phyloP scores from a whole-genome alignment of 2,113 vertebrate species.

The Mastomys natalensis region DNA sequence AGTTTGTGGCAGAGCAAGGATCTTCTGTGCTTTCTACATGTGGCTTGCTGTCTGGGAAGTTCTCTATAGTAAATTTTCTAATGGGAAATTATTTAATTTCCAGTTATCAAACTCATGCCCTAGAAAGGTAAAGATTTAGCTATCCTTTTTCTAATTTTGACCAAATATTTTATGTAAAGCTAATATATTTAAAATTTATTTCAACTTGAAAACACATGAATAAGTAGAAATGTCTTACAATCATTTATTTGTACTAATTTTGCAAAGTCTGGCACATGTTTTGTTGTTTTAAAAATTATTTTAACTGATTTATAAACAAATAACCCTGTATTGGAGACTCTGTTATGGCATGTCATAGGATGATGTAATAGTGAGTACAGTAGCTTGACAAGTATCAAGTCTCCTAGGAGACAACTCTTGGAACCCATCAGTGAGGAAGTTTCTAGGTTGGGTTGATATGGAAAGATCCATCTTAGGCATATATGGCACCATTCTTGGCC shows the following conservation, averaged over 20 bases:
- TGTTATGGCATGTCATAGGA: too few relatives aligned
- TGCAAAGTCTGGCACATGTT: background rate
- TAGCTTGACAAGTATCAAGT: background rate
- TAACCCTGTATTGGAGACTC: background rate
- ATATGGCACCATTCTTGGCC: too few relatives aligned
- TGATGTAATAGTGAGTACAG: background rate
- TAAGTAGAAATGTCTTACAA: background rate
- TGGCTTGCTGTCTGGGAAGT: background rate
- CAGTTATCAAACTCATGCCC: background rate
- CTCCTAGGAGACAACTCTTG: background rate
- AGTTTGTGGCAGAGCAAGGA: background rate
- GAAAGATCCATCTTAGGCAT: background rate
- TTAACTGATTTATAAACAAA: background rate
- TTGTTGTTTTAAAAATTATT: background rate
- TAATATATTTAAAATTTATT: background rate
- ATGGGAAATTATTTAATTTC: conserved; percentile 24
- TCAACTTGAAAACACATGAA: background rate
- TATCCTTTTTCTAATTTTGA: background rate
- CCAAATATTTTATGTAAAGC: background rate
- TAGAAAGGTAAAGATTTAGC: background rate
- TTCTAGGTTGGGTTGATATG: background rate
- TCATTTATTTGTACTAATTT: background rate
- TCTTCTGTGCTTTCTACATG: background rate
- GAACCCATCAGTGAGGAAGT: background rate
- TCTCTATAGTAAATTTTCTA: background rate